A percentile compares a stretch with the other conserved stretches of the same genome.
Conservation (phyloP, 1,140 invertebrate species). For the Marisa cornuarietis region DNA sequence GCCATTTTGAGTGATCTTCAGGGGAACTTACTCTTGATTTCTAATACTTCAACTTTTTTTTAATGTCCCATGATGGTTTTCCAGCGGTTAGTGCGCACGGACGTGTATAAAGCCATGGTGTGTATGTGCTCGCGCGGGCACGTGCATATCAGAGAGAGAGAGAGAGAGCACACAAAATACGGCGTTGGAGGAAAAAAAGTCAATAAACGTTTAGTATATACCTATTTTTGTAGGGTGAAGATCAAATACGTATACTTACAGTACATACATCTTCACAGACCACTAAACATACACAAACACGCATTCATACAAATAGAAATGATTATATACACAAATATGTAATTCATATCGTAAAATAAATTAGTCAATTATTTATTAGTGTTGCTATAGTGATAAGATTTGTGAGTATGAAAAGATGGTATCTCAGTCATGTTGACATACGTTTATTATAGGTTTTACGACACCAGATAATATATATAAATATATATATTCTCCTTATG, state of each 20-base stretch:
- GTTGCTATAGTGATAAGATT: too few relatives aligned
- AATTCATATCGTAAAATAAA: background rate
- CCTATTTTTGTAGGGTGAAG: background rate
- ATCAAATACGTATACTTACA: background rate
- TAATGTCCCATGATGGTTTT: background rate
- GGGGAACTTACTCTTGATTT: background rate
- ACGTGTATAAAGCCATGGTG: too few relatives aligned
- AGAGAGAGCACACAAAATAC: conserved; percentile 2
- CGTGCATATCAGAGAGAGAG: background rate
- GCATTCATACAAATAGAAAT: background rate
- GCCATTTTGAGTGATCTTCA: background rate
- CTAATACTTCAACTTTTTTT: background rate
- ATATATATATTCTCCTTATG: too few relatives aligned
- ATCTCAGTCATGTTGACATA: background rate
- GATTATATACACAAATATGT: background rate
- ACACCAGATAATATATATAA: too few relatives aligned
- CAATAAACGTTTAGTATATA: conserved; percentile 4
- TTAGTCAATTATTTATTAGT: background rate
- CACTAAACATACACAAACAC: background rate
- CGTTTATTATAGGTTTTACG: too few relatives aligned
- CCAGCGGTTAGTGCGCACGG: too few relatives aligned
- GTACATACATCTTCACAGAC: background rate
- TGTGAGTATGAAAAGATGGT: too few relatives aligned
- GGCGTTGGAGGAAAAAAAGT: conserved; percentile 12
- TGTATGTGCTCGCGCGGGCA: background rate